Evolutionary conservation across 1,140 invertebrate genomes (phyloP).

Genomic region (Drosophila serrata): DNA sequence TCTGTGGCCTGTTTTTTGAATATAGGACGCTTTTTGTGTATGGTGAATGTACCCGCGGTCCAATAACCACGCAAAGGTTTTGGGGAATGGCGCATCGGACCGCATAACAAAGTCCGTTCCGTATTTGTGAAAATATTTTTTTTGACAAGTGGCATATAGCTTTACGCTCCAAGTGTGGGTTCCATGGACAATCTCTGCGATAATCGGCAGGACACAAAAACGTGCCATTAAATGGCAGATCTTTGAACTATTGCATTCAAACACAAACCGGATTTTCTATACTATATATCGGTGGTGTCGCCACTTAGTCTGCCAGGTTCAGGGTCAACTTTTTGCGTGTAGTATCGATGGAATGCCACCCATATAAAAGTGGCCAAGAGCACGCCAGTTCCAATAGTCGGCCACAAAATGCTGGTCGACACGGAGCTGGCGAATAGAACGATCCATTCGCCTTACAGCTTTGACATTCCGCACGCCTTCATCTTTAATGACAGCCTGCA

Average conservation of each 20-base stretch:
- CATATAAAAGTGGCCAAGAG: slow-evolving; percentile 50
- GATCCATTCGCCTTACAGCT: slow-evolving; percentile 60
- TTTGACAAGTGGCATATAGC: slow-evolving; percentile 41
- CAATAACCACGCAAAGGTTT: slow-evolving; percentile 69
- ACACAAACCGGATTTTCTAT: slow-evolving; percentile 29
- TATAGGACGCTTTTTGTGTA: slow-evolving; percentile 38
- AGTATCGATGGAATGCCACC: slow-evolving; percentile 5
- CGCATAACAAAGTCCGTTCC: slow-evolving; percentile 49
- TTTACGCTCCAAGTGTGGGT: slow-evolving; percentile 9
- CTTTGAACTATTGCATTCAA: slow-evolving; percentile 35
- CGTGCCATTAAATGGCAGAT: slow-evolving; percentile 39
- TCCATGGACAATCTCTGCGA: slow-evolving; percentile 18
- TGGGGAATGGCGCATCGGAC: slow-evolving; percentile 47
- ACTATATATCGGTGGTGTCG: slow-evolving; percentile 15
- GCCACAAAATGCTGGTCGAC: slow-evolving; percentile 29
- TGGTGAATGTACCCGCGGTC: slow-evolving; percentile 56
- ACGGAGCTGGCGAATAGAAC: slow-evolving; percentile 26
- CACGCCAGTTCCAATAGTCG: slow-evolving; percentile 41
- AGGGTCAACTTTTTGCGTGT: slow-evolving; percentile 58
- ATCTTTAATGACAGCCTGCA: slow-evolving; percentile 32
- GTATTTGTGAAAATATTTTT: slow-evolving; percentile 52
- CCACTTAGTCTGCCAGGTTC: slow-evolving; percentile 52
- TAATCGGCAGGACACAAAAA: slow-evolving; percentile 49
- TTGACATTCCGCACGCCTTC: slow-evolving; percentile 67
- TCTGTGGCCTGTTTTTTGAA: slow-evolving; percentile 59